phyloP scores from a whole-genome alignment of 2,797 vertebrate genomes.

The Gymnodraco acuticeps region DNA sequence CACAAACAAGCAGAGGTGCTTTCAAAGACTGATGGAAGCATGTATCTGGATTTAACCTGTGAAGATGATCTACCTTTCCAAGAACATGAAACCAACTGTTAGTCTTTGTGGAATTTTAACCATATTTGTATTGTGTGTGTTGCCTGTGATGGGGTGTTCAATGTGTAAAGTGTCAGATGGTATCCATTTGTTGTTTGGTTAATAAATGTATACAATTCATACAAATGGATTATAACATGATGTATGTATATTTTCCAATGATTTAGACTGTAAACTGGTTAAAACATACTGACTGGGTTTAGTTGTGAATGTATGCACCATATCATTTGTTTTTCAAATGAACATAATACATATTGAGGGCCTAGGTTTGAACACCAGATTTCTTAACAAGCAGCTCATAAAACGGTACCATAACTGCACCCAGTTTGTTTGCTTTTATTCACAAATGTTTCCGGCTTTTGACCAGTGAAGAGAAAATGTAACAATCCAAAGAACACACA shows the following conservation, averaged over 20 bases:
- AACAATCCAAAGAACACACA: neutral
- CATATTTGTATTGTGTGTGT: neutral
- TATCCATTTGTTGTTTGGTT: conserved; percentile 25
- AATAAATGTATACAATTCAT: neutral
- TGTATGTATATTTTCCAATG: neutral
- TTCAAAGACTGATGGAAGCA: conserved; percentile 47
- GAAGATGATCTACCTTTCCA: conserved; percentile 69
- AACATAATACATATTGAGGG: neutral
- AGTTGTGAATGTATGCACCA: neutral
- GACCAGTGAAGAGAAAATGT: conserved; percentile 8
- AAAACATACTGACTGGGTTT: conserved; percentile 3
- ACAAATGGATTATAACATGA: neutral
- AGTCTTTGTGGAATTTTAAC: conserved; percentile 8
- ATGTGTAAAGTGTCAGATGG: conserved; percentile 26
- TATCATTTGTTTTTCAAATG: neutral
- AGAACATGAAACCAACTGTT: conserved; percentile 80
- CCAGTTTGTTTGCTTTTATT: neutral
- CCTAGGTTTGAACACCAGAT: neutral
- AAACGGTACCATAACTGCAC: conserved; percentile 6
- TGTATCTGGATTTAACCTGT: conserved; percentile 55
- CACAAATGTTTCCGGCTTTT: conserved; percentile 29
- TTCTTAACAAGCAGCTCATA: conserved; percentile 24
- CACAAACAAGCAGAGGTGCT: conserved; percentile 44
- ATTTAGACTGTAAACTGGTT: neutral
- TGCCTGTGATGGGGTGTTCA: neutral